Conservation (phyloP, 2,888 invertebrate species). For the Scaptomyza parva region DNA sequence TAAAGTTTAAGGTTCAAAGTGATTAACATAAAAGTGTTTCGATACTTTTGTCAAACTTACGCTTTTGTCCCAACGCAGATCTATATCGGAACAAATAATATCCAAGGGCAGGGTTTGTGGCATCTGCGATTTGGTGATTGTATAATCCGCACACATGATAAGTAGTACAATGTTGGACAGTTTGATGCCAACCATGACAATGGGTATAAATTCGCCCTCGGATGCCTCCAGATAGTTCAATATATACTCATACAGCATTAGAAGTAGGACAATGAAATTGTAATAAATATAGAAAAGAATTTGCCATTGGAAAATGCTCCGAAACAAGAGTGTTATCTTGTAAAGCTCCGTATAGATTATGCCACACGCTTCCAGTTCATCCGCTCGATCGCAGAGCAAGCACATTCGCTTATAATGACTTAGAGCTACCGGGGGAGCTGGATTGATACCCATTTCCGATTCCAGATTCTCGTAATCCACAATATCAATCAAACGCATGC, state of each 20-base stretch:
- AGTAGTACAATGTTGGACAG: slow-evolving; percentile 67
- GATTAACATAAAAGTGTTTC: background rate
- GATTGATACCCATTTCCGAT: background rate
- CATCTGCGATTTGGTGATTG: slow-evolving; percentile 62
- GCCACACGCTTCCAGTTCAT: slow-evolving; percentile 70
- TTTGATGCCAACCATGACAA: slow-evolving; percentile 60
- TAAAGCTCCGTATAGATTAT: slow-evolving; percentile 71
- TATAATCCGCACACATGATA: slow-evolving; percentile 71
- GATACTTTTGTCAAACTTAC: slow-evolving; percentile 55
- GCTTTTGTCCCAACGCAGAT: slow-evolving; percentile 78
- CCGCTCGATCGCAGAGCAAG: slow-evolving; percentile 70
- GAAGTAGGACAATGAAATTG: slow-evolving; percentile 70
- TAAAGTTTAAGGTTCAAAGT: background rate
- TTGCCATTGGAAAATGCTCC: slow-evolving; percentile 74
- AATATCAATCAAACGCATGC: slow-evolving; percentile 57
- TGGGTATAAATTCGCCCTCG: slow-evolving; percentile 38
- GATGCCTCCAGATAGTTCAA: slow-evolving; percentile 50
- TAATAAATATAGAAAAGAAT: slow-evolving; percentile 78
- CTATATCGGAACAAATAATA: slow-evolving; percentile 74
- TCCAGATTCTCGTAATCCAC: slow-evolving; percentile 39
- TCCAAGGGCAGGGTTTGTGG: slow-evolving; percentile 72
- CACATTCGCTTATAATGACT: slow-evolving; percentile 69
- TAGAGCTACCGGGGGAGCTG: slow-evolving; percentile 10
- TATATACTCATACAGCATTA: slow-evolving; percentile 72
- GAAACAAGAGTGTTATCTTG: slow-evolving; percentile 59